Conservation (phyloP, 1,140 invertebrate species). For the Campoletis sonorensis region DNA sequence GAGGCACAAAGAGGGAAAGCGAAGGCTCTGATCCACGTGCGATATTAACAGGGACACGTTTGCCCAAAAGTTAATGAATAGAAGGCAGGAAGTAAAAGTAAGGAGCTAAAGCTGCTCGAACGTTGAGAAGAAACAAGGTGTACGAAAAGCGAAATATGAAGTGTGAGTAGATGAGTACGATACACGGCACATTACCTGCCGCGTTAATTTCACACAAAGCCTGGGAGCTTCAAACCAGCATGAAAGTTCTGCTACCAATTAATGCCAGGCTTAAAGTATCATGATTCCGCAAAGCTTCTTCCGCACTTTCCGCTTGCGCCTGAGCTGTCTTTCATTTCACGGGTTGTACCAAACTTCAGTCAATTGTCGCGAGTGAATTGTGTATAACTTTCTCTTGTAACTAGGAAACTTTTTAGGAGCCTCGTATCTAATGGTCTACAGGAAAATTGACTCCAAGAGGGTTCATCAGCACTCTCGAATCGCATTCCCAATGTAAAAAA, state of each 20-base stretch:
- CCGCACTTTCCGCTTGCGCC: background rate
- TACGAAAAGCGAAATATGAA: background rate
- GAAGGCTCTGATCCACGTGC: background rate
- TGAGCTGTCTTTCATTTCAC: background rate
- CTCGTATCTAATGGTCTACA: background rate
- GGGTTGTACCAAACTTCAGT: slow-evolving; percentile 18
- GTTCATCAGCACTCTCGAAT: background rate
- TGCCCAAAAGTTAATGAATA: slow-evolving; percentile 28
- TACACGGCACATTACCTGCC: slow-evolving; percentile 24
- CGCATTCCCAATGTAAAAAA: too few species aligned
- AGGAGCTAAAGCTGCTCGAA: background rate
- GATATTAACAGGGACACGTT: slow-evolving; percentile 29
- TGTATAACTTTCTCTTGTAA: slow-evolving; percentile 22
- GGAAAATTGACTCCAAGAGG: background rate
- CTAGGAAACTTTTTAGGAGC: background rate
- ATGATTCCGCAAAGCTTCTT: slow-evolving; percentile 33
- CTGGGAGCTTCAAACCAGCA: slow-evolving; percentile 32
- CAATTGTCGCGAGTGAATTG: slow-evolving; percentile 14
- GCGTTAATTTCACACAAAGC: slow-evolving; percentile 37
- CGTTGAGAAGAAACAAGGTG: background rate
- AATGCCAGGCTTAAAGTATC: slow-evolving; percentile 40
- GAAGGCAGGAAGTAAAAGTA: slow-evolving; percentile 18
- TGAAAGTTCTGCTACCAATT: slow-evolving; percentile 39
- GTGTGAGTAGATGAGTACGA: slow-evolving; percentile 2
- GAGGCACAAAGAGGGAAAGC: background rate